These are phyloP conservation scores for Pterocles gutturalis DNA, from an alignment of 2,113 vertebrate genomes.

Conservation along the genomic window DNA sequence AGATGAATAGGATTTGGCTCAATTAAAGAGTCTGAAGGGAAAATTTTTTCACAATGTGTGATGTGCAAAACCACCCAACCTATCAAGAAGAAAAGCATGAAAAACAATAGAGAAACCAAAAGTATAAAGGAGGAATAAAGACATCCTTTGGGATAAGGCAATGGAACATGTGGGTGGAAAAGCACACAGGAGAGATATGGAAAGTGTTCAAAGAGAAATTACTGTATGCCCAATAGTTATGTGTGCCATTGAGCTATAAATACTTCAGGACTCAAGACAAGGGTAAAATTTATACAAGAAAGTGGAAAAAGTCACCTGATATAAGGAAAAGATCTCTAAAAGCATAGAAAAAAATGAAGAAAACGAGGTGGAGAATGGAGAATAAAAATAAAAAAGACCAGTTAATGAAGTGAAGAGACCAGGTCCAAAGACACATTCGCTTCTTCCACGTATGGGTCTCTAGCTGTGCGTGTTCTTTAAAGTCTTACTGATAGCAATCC, in stretches of 20 bases:
- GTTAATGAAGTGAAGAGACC: not conserved
- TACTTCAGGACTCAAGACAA: slow-evolving; percentile 35
- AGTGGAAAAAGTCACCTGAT: slow-evolving; percentile 13
- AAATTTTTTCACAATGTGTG: slow-evolving; percentile 3
- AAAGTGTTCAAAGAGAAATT: slow-evolving; percentile 68
- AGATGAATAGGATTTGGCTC: slow-evolving; percentile 28
- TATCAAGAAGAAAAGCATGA: slow-evolving; percentile 38
- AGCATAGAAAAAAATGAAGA: not conserved
- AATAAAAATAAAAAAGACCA: not conserved
- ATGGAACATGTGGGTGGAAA: slow-evolving; percentile 47
- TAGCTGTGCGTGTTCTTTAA: not conserved
- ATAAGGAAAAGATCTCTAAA: not conserved
- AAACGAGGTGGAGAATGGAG: not conserved
- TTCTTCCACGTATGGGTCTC: not conserved
- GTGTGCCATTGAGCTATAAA: slow-evolving; percentile 64
- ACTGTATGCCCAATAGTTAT: slow-evolving; percentile 54
- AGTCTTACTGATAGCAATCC: not conserved
- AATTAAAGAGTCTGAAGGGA: slow-evolving; percentile 33
- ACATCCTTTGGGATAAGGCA: slow-evolving; percentile 36
- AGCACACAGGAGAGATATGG: slow-evolving; percentile 46
- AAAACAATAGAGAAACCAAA: slow-evolving; percentile 43
- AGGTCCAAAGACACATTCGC: not conserved
- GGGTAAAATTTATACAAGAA: slow-evolving; percentile 40
- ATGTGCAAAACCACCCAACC: slow-evolving; percentile 37
- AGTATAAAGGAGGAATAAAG: slow-evolving; percentile 46